Conservation (phyloP, 2,888 invertebrate species). For the Tachina fera region DNA sequence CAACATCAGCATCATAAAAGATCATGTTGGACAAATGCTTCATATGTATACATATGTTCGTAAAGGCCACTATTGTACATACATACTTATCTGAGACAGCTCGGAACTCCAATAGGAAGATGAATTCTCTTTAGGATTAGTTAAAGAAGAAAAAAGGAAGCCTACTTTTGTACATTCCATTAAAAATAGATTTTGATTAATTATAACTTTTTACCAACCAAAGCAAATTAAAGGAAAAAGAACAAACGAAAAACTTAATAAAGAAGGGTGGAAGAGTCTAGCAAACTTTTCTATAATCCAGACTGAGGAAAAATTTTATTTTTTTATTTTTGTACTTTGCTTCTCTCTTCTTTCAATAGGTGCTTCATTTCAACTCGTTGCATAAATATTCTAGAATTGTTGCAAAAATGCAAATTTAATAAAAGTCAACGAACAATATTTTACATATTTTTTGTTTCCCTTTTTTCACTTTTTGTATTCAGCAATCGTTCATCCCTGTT, state of each 20-base stretch:
- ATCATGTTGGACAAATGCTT: too few species aligned
- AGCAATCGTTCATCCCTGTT: conserved; percentile 29
- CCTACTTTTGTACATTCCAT: too few species aligned
- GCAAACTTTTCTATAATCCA: conserved; percentile 2
- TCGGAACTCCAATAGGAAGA: too few species aligned
- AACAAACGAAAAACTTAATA: conserved; percentile 19
- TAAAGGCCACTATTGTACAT: too few species aligned
- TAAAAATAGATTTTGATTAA: too few species aligned
- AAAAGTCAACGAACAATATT: conserved; percentile 40
- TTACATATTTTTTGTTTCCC: background rate
- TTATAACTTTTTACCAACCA: too few species aligned
- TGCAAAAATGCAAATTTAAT: conserved; percentile 38
- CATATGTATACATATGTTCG: too few species aligned
- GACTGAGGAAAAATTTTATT: background rate
- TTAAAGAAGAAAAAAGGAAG: too few species aligned
- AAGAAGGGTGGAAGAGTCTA: background rate
- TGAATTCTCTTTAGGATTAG: too few species aligned
- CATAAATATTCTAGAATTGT: conserved; percentile 8
- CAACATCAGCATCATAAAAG: too few species aligned
- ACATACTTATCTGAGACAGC: too few species aligned
- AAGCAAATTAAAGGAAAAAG: conserved; percentile 5
- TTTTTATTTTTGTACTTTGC: background rate
- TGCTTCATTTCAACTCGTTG: conserved; percentile 31
- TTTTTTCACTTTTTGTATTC: conserved; percentile 27
- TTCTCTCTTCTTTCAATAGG: background rate